These are phyloP conservation scores for Zeus faber DNA, from an alignment of 2,113 vertebrate genomes.

Conservation along the genomic window DNA sequence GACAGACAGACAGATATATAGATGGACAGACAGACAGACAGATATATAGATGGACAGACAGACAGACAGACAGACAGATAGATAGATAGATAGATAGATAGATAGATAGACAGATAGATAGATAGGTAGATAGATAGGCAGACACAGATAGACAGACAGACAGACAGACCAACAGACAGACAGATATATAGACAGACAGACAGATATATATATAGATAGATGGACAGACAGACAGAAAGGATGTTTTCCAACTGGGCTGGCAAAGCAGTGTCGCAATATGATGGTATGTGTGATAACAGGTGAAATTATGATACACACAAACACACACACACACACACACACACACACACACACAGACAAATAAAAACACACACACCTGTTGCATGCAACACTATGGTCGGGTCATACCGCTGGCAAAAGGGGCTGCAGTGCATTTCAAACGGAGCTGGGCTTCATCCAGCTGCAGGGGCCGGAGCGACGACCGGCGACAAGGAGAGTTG, in stretches of 20 bases:
- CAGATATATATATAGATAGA: not conserved
- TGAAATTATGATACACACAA: not conserved
- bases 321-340: not conserved
- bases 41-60: not conserved
- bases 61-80: not conserved
- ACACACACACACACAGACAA: not conserved
- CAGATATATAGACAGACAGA: not conserved
- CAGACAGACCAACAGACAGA: slow-evolving; percentile 4
- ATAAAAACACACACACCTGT: not conserved
- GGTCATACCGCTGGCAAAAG: too few relatives aligned
- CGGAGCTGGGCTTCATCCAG: too few relatives aligned
- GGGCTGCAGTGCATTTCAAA: too few relatives aligned
- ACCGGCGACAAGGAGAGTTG: too few relatives aligned
- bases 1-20: too few relatives aligned
- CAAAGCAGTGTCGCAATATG: too few relatives aligned
- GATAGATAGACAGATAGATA: not conserved
- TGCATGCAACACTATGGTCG: not conserved
- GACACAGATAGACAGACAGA: not conserved
- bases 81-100: not conserved
- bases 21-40: too few relatives aligned
- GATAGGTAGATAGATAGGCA: not conserved
- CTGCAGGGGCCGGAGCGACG: too few relatives aligned
- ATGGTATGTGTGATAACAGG: too few relatives aligned
- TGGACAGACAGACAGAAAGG: not conserved
- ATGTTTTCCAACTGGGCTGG: too few relatives aligned